Conservation (phyloP, 2,888 invertebrate species). For the Loripinus fragilis region DNA sequence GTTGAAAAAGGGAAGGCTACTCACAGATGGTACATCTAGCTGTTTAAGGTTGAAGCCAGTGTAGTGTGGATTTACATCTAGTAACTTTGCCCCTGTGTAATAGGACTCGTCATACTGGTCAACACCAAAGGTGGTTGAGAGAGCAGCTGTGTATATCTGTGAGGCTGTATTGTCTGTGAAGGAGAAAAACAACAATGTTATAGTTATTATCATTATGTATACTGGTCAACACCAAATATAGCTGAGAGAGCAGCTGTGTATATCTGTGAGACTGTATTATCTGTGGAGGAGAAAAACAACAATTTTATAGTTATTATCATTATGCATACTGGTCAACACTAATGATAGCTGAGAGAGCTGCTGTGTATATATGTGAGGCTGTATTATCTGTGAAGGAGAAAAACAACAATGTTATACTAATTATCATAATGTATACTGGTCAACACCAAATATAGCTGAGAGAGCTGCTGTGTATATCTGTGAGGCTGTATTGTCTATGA, state of each 20-base stretch:
- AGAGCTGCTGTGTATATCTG: constrained; percentile 5
- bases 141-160: neutral
- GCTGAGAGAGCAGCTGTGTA: constrained; percentile 21
- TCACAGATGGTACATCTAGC: too few species aligned
- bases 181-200: too few species aligned
- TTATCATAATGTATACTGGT: constrained; percentile 18
- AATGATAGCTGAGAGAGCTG: constrained; percentile 23
- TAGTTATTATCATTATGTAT: too few species aligned
- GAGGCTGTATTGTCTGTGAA: too few species aligned
- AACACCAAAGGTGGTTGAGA: constrained; percentile 28
- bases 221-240: constrained; percentile 23
- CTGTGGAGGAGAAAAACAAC: too few species aligned
- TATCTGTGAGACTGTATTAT: neutral
- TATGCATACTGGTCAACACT: constrained; percentile 21
- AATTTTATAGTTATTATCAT: too few species aligned
- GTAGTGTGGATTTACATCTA: constrained; percentile 45
- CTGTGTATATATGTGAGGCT: neutral
- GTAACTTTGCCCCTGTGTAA: constrained; percentile 24
- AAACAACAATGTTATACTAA: too few species aligned
- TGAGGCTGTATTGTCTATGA: too few species aligned
- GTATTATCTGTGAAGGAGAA: constrained; percentile 20
- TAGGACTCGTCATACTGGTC: constrained; percentile 21
- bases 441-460: constrained; percentile 26
- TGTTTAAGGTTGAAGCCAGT: constrained; percentile 40
- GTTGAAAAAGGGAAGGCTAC: too few species aligned